Evolutionary conservation across 2,797 vertebrate species (phyloP).

Genomic region (Erpetoichthys calabaricus): DNA sequence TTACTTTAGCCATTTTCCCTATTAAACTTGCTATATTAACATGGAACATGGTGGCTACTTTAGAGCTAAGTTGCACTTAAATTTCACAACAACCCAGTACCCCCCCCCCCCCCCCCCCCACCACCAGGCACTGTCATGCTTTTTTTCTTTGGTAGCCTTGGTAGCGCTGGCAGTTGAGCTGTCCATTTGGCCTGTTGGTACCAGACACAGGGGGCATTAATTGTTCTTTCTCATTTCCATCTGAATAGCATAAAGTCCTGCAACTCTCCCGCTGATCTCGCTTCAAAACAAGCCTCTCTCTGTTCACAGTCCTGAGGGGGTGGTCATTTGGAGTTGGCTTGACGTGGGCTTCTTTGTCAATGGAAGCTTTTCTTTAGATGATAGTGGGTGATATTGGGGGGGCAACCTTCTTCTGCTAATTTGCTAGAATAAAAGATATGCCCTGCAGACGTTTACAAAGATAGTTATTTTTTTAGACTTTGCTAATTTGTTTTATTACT

Average conservation of each 20-base stretch:
- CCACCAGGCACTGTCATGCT: too few species aligned
- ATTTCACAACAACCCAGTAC: too few species aligned
- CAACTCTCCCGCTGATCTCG: constrained; percentile 37
- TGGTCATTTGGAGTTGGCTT: neutral
- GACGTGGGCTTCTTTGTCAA: constrained; percentile 11
- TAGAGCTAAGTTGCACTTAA: too few species aligned
- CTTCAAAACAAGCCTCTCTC: constrained; percentile 45
- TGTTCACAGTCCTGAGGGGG: constrained; percentile 34
- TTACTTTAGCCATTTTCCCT: too few species aligned
- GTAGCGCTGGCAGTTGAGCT: constrained; percentile 27
- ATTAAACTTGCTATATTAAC: too few species aligned
- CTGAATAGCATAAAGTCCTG: constrained; percentile 41
- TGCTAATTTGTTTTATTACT: too few species aligned
- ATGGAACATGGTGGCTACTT: too few species aligned
- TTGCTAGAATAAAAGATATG: too few species aligned
- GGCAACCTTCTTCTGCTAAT: too few species aligned
- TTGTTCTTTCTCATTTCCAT: constrained; percentile 46
- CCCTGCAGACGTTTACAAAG: too few species aligned
- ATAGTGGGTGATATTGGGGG: neutral
- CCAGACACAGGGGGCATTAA: constrained; percentile 24
- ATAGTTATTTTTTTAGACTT: too few species aligned
- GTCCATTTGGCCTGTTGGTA: constrained; percentile 15
- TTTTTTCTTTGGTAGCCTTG: constrained; percentile 10
- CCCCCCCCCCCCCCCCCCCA: too few species aligned
- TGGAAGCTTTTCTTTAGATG: neutral